Evolutionary conservation across 2,888 invertebrate species (phyloP), one percentile per base, ranked within the genome.

Genomic region (Leistus spinibarbis): DNA sequence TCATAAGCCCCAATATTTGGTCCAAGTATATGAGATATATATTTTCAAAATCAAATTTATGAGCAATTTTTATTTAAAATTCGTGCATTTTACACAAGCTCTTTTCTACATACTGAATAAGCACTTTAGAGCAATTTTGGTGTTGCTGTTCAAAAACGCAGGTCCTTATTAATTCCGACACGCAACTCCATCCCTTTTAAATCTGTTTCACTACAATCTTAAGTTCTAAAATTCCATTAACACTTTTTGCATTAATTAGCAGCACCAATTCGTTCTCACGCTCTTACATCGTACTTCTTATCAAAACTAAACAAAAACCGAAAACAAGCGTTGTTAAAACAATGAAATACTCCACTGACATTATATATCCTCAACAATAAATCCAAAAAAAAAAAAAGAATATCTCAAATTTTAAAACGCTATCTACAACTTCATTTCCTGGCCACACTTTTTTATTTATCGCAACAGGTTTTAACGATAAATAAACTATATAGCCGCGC

Each of bases 361-460:
- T 60, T 20, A 20, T 60, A 17, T 54, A 16, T 16, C 54, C 13
- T 16, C 16, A 69, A 27, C 13, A 60, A 69, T 60, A 62, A 63
- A 64, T 71, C 23, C 19, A 22, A 60, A 60, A 3, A 22, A 60
- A 60, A 60, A 20, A 60, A 60, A 57, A 57, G 20, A 5, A 20
- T 60, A 16, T 4, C n/a, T 60, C 40, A 40, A 40, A 40, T 40
- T 40, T 40, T 40, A 13, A 60, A 69, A 22, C 20, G 27, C 60
- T 72, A 66, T 72, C 72, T 57, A 22, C 27, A 54, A 66, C 65
- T 66, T 72, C 72, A 66, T 53, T 72, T 72, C 72, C 72, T 66
- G 65, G 57, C 72, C 65, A 13, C 27, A 57, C 7, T 63, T 22
- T 72, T 57, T 72, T 57, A 72, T 72, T 66, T 72, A 72, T 72